Evolutionary conservation across 2,888 invertebrate species (phyloP), one percentile per base, ranked within the genome.

Genomic region (Acanthacorydalis orientalis): DNA sequence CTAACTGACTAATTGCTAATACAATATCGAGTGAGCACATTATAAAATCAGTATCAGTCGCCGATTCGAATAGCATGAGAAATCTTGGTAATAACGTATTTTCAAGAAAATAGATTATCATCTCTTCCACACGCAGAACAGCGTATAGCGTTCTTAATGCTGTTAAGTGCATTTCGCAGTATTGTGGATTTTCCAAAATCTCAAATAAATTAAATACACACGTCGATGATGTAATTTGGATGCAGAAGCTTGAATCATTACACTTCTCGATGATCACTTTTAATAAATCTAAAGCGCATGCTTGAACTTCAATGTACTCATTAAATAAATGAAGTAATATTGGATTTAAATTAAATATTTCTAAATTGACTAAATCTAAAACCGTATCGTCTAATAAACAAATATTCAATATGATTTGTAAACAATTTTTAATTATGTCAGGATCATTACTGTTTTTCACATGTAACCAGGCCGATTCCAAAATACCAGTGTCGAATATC

Each of bases 101-200:
- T 31, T 46, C 46, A n/a, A 46, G 15, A 38, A 46, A 46, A 39
- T 39, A 15, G 31, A 39, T 39, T 3, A 46, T 32, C n/a, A 32
- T 39, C 9, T 46, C 32, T 39, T 40, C 39, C 11, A 11, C 31
- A n/a, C 2, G 2, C 6, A 46, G n/a, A 31, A 40, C 4, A 10
- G 31, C 15, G 9, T 15, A 7, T 8, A 46, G 2, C 11, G 39
- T 39, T 7, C 31, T 31, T 11, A 46, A 31, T n/a, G n/a, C 31
- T 2, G 4, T 31, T 10, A 10, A 16, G 12, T 46, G 46, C 8
- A 39, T n/a, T 7, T 39, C 35, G 4, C 9, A 15, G 11, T 31
- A 16, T n/a, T 38, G 12, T 11, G 23, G 23, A 14, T 39, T 46
- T 37, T 46, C 46, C 10, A 46, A 31, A 14, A 46, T 14, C 16